These are phyloP conservation scores for Plumapathes pennacea DNA, from an alignment of 92 coral and sea anemone species.

Conservation along the genomic window DNA sequence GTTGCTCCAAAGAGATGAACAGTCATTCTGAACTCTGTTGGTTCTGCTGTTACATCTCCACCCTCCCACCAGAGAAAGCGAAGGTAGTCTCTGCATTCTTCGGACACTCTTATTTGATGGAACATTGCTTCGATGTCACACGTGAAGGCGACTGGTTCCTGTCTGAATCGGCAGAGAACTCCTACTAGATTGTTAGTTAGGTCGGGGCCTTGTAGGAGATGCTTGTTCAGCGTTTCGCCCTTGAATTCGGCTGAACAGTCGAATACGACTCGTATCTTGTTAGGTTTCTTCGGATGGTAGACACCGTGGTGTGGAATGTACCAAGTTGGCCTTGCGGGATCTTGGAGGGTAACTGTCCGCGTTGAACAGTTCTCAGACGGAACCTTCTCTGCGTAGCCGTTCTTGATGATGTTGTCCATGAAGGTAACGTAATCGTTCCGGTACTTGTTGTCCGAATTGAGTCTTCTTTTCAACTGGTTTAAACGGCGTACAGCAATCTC, in stretches of 20 bases:
- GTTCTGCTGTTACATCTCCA: constrained; percentile 21
- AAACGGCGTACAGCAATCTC: constrained; percentile 22
- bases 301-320: constrained; percentile 60
- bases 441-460: constrained; percentile 24
- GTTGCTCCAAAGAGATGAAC: constrained; percentile 47
- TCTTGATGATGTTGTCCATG: constrained; percentile 39
- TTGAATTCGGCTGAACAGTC: constrained; percentile 36
- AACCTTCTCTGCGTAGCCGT: constrained; percentile 38
- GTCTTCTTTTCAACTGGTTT: constrained; percentile 36
- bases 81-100: constrained; percentile 36
- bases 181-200: constrained; percentile 56
- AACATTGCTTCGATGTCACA: constrained; percentile 46
- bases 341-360: background rate
- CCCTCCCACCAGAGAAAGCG: constrained; percentile 60
- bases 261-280: constrained; percentile 51
- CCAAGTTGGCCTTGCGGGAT: constrained; percentile 5
- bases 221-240: constrained; percentile 48
- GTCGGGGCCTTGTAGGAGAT: constrained; percentile 51
- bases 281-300: constrained; percentile 56
- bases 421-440: constrained; percentile 46
- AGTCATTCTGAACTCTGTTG: constrained; percentile 45
- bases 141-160: constrained; percentile 56
- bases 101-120: constrained; percentile 37
- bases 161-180: constrained; percentile 30
- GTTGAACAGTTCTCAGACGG: background rate